Evolutionary conservation across 2,888 invertebrate species (phyloP).

Genomic region (Gymnosoma rotundatum): DNA sequence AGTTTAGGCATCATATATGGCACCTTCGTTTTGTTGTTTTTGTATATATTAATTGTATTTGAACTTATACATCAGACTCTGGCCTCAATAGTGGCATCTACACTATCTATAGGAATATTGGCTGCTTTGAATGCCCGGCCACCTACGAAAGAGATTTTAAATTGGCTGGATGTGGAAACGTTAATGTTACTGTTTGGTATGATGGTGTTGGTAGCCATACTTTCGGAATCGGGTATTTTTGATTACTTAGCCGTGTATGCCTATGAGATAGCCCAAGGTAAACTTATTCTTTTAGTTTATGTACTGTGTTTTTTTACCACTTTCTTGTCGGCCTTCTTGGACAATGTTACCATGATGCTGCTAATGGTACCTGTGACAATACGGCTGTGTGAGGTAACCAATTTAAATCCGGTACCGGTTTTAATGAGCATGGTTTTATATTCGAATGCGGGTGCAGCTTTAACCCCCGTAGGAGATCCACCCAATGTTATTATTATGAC

Average conservation of each 20-base stretch:
- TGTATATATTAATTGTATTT: constrained; percentile 91
- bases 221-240: constrained; percentile 90
- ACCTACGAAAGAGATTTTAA: constrained; percentile 85
- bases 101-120: constrained; percentile 86
- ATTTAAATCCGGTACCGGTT: constrained; percentile 91
- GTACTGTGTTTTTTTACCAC: constrained; percentile 87
- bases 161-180: constrained; percentile 89
- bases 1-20: constrained; percentile 88
- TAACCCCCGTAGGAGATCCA: constrained; percentile 95
- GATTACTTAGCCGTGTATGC: constrained; percentile 88
- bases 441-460: constrained; percentile 94
- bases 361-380: constrained; percentile 90
- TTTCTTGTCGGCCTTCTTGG: constrained; percentile 87
- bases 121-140: constrained; percentile 87
- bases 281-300: constrained; percentile 87
- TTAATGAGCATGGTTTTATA: constrained; percentile 92
- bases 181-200: constrained; percentile 87
- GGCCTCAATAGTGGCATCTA: constrained; percentile 87
- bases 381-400: constrained; percentile 92
- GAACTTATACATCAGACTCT: constrained; percentile 87
- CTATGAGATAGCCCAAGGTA: constrained; percentile 86
- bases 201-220: constrained; percentile 90
- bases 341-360: constrained; percentile 90
- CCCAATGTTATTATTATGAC: constrained; percentile 84
- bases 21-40: constrained; percentile 85